Conservation (phyloP, 2,113 vertebrate species). For the Entomyzon cyanotis region DNA sequence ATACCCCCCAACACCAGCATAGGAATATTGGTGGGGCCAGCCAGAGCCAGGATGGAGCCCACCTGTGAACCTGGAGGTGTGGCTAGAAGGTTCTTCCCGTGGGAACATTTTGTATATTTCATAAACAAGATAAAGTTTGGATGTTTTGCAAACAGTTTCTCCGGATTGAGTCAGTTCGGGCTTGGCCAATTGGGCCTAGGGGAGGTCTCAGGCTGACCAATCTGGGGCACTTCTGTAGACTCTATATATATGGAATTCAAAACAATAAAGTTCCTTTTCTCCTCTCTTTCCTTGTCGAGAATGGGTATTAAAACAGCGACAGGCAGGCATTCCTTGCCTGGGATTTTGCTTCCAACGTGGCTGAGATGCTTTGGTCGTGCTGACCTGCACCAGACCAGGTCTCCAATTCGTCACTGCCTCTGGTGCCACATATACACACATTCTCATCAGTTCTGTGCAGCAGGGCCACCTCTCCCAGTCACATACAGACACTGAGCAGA, state of each 20-base stretch:
- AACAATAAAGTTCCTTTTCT: no score
- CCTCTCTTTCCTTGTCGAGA: no score
- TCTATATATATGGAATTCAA: no score
- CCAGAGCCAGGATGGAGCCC: background rate
- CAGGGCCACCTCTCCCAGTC: background rate
- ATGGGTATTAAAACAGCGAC: no score
- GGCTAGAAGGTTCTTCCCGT: no score
- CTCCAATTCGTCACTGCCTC: background rate
- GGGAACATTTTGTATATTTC: no score
- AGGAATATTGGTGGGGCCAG: background rate
- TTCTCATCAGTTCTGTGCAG: background rate
- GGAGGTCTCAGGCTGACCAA: no score
- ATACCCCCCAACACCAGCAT: rapidly evolving
- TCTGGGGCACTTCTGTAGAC: no score
- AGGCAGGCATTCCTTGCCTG: background rate
- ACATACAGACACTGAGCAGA: rapidly evolving
- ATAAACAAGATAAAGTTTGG: no score
- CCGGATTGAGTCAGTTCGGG: no score
- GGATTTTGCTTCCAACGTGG: rapidly evolving
- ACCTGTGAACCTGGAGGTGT: background rate
- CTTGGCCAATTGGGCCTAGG: no score
- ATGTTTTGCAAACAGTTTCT: no score
- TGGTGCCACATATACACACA: rapidly evolving
- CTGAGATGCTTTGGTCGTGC: background rate
- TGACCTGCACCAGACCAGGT: background rate